A percentile compares a stretch with the other conserved stretches of the same genome.
Conservation (phyloP, 2,888 invertebrate genomes). For the Selenia dentaria region DNA sequence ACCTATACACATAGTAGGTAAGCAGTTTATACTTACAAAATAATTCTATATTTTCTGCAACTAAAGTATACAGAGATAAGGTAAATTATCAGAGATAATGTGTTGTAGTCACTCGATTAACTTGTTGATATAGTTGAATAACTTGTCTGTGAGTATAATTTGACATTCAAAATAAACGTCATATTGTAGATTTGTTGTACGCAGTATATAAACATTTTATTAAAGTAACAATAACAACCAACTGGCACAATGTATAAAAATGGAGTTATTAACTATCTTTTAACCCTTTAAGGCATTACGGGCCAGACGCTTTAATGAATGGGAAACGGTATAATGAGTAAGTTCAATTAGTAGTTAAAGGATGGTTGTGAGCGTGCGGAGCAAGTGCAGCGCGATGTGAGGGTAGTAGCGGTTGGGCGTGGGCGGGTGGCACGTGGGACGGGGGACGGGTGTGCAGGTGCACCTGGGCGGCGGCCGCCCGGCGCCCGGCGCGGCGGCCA, state of each 20-base stretch:
- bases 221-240: no score
- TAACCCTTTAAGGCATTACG: no score
- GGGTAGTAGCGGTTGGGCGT: slow-evolving; percentile 36
- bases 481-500: slow-evolving; percentile 58
- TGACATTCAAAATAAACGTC: no score
- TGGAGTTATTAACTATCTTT: no score
- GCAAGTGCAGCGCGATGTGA: slow-evolving; percentile 29
- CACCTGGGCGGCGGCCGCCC: slow-evolving; percentile 73
- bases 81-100: not conserved
- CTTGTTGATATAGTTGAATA: slow-evolving; percentile 1
- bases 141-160: no score
- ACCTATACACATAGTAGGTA: not conserved
- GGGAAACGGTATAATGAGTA: slow-evolving; percentile 25
- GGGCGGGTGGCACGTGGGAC: slow-evolving; percentile 24
- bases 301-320: not conserved
- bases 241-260: no score
- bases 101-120: not conserved
- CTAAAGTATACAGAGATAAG: no score
- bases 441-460: slow-evolving; percentile 61
- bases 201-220: no score
- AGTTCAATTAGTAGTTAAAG: slow-evolving; percentile 32
- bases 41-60: not conserved
- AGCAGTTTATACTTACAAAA: not conserved
- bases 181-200: no score
- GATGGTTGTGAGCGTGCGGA: slow-evolving; percentile 35